phyloP scores from a whole-genome alignment of 2,888 invertebrate species.

The Lasioglossum malachurum region DNA sequence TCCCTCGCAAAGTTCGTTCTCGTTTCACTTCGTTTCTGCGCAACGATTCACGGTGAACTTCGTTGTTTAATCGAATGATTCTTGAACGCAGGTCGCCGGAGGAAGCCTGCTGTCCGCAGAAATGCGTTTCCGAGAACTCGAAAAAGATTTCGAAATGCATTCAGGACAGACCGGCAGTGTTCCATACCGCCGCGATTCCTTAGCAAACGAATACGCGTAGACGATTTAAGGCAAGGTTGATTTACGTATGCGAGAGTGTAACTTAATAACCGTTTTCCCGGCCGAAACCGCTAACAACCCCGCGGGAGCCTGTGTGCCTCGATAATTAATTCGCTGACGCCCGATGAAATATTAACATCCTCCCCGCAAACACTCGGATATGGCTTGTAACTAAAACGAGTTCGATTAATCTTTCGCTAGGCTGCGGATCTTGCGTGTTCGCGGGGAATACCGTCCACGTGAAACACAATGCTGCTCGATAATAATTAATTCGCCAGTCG shows the following conservation, averaged over 20 bases:
- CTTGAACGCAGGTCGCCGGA: conserved; percentile 71
- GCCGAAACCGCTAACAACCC: neutral
- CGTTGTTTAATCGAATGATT: neutral
- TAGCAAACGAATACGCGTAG: conserved; percentile 60
- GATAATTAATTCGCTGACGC: neutral
- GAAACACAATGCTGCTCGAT: neutral
- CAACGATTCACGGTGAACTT: too few species aligned
- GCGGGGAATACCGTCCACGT: neutral
- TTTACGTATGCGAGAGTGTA: neutral
- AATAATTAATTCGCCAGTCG: neutral
- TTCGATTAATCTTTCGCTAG: neutral
- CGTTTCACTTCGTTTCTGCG: too few species aligned
- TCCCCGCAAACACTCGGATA: neutral
- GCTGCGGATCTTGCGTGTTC: neutral
- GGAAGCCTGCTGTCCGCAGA: conserved; percentile 80
- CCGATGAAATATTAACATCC: neutral
- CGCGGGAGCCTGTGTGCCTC: neutral
- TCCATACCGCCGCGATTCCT: conserved; percentile 76
- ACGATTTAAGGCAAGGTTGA: conserved; percentile 63
- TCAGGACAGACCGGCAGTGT: conserved; percentile 81
- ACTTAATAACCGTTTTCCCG: neutral
- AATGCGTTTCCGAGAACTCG: conserved; percentile 76
- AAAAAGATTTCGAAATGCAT: conserved; percentile 80
- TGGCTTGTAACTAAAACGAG: neutral
- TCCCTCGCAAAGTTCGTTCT: neutral